A percentile compares a stretch with the other conserved stretches of the same genome.
These are phyloP conservation scores for Dromas ardeola DNA, from an alignment of 2,113 vertebrate genomes.

Conservation along the genomic window DNA sequence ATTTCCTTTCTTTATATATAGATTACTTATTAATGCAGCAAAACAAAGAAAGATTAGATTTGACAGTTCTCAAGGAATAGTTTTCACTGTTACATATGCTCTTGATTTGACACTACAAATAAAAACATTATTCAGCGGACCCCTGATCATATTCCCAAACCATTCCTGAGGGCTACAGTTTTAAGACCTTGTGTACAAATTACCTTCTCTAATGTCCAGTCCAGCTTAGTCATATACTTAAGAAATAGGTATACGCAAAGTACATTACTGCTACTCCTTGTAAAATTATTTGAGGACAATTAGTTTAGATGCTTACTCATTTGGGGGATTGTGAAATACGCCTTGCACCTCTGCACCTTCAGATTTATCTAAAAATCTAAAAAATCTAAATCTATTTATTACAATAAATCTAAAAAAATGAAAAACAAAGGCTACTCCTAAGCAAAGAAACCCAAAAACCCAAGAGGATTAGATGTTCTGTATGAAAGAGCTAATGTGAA, in stretches of 20 bases:
- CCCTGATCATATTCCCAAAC: not conserved
- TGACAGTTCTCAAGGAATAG: conserved; percentile 57
- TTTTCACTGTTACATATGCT: conserved; percentile 58
- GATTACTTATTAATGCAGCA: conserved; percentile 67
- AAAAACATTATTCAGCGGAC: not conserved
- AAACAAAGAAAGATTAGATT: conserved; percentile 70
- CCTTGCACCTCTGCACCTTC: not conserved
- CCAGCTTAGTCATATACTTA: not conserved
- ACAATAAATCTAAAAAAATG: not conserved
- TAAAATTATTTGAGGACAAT: not conserved
- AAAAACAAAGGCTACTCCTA: not conserved
- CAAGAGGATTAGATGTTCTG: not conserved
- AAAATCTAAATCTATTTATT: not conserved
- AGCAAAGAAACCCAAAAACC: not conserved
- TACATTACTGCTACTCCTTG: not conserved
- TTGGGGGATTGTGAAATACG: not conserved
- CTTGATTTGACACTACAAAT: conserved; percentile 60
- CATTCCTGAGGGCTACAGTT: not conserved
- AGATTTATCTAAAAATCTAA: not conserved
- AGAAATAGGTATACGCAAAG: not conserved
- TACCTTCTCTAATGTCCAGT: not conserved
- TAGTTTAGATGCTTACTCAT: not conserved
- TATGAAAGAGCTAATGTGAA: not conserved
- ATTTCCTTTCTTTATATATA: conserved; percentile 47
- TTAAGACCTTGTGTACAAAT: not conserved